phyloP scores from a whole-genome alignment of 1,140 invertebrate species.

The Antheraea pernyi region DNA sequence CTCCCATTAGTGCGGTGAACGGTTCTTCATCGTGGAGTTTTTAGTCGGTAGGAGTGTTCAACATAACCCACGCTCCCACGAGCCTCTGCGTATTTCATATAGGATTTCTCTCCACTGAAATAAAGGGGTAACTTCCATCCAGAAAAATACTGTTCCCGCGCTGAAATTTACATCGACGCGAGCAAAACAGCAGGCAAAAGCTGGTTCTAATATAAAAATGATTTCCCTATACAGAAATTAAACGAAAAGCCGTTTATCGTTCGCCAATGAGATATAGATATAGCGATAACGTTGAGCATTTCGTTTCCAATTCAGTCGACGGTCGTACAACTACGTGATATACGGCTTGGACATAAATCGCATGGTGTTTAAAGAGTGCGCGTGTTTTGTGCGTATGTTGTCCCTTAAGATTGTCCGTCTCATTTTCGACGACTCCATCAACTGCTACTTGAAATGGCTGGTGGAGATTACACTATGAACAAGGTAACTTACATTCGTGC shows the following conservation, averaged over 20 bases:
- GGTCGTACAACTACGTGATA: constrained; percentile 4
- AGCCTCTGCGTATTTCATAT: too few species aligned
- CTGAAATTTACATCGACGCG: too few species aligned
- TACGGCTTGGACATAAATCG: background rate
- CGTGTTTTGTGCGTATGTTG: constrained; percentile 32
- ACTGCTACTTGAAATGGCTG: constrained; percentile 42
- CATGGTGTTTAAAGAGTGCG: background rate
- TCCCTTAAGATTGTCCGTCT: background rate
- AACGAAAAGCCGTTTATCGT: constrained; percentile 7
- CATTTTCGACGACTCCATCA: constrained; percentile 12
- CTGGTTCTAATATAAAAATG: too few species aligned
- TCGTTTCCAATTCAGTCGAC: constrained; percentile 1
- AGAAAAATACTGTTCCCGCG: too few species aligned
- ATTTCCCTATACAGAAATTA: constrained; percentile 5
- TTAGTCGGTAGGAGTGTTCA: too few species aligned
- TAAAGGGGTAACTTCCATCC: too few species aligned
- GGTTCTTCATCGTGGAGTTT: too few species aligned
- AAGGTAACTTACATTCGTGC: too few species aligned
- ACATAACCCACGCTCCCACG: too few species aligned
- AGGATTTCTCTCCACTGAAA: too few species aligned
- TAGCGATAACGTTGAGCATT: background rate
- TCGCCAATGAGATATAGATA: constrained; percentile 6
- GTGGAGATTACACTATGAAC: constrained; percentile 58
- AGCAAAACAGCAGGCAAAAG: too few species aligned
- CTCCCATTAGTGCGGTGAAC: too few species aligned